These are phyloP conservation scores for Chymomyza caudatula DNA, from an alignment of 2,888 invertebrate genomes.

Conservation along the genomic window DNA sequence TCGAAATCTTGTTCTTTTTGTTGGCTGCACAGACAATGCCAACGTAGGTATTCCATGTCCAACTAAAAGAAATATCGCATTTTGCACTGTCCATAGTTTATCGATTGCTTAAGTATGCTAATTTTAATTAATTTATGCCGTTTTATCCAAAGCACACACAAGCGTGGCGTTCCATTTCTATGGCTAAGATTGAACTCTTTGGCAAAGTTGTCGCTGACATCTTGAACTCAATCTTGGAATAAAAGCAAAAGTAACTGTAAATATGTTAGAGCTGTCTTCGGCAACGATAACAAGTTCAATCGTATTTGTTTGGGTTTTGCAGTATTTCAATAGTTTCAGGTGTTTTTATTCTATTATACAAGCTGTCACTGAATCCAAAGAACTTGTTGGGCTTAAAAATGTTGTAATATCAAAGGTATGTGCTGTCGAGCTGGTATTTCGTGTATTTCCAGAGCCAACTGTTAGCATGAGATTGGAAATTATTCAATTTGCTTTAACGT, in stretches of 20 bases:
- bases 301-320: too few relatives aligned
- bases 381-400: too few relatives aligned
- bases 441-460: too few relatives aligned
- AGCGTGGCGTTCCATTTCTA: neutral
- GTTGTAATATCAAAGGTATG: too few relatives aligned
- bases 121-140: slow-evolving; percentile 53
- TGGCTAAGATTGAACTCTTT: neutral
- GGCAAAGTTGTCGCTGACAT: neutral
- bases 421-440: too few relatives aligned
- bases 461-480: too few relatives aligned
- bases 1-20: slow-evolving; percentile 32
- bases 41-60: neutral
- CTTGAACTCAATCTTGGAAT: slow-evolving; percentile 9
- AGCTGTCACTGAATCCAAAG: neutral
- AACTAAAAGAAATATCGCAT: neutral
- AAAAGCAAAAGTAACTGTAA: slow-evolving; percentile 54
- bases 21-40: slow-evolving; percentile 5
- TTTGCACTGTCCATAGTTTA: slow-evolving; percentile 34
- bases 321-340: too few relatives aligned
- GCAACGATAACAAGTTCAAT: neutral
- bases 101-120: slow-evolving; percentile 57
- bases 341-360: neutral
- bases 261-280: slow-evolving; percentile 17
- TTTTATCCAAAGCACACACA: slow-evolving; percentile 2
- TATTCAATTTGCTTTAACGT: too few relatives aligned